Conservation (phyloP, 2,113 vertebrate species). For the Setophaga coronata region DNA sequence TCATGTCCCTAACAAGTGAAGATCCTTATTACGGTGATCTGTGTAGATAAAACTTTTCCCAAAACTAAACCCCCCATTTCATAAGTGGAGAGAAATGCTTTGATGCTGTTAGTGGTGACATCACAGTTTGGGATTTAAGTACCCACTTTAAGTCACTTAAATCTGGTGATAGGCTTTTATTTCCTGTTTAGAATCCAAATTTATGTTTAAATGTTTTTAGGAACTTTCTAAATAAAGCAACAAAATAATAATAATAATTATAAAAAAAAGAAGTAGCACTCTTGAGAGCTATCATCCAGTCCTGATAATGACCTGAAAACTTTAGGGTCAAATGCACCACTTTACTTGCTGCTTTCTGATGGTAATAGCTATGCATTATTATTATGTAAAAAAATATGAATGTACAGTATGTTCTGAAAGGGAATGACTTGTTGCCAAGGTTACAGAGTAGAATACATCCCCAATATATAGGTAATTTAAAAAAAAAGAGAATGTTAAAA, state of each 20-base stretch:
- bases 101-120: background rate
- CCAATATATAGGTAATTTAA: background rate
- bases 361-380: background rate
- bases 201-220: background rate
- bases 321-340: background rate
- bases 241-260: background rate
- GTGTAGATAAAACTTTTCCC: background rate
- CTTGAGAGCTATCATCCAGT: background rate
- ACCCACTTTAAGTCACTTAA: background rate
- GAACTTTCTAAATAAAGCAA: background rate
- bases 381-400: background rate
- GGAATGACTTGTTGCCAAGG: slow-evolving; percentile 46
- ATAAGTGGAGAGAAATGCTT: background rate
- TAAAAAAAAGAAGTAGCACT: background rate
- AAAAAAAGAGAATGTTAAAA: background rate
- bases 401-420: background rate
- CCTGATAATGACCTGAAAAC: background rate
- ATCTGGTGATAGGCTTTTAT: background rate
- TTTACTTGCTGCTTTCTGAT: slow-evolving; percentile 16
- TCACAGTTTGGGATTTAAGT: background rate
- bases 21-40: background rate
- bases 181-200: background rate
- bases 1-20: rapidly evolving
- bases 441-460: slow-evolving; percentile 8
- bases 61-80: background rate